Evolutionary conservation across 1,140 invertebrate genomes (phyloP), one percentile per base, ranked within the genome.

Genomic region (Rhopalosiphum maidis): DNA sequence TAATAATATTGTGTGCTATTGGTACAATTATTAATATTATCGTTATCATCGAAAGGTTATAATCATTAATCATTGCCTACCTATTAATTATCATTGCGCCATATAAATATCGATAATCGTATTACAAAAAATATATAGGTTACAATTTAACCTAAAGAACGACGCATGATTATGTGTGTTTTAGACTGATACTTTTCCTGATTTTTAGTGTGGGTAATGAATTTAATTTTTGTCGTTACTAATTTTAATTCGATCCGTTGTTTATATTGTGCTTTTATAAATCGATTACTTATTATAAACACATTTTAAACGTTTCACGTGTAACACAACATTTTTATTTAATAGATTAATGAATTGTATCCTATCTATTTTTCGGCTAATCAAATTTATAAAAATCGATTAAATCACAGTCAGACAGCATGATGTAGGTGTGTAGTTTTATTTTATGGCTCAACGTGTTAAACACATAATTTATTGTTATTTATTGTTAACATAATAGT

Each of bases 41-140:
- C 15, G 60, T n/a, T 77, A 77, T 77, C 60, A 77, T 77, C 21
- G 60, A 77, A 77, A 77, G 30, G 60, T n/a, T n/a, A 77, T n/a
- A 77, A 77, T 77, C 60, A n/a, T 77, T 77, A 68, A n/a, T 77
- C 60, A 77, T 18, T n/a, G n/a, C 60, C n/a, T n/a, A 77, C 30
- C 60, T 77, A 77, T 77, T 77, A 77, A 77, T 15, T n/a, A 77
- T 77, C n/a, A 77, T n/a, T n/a, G n/a, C n/a, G n/a, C 9, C 5
- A 68, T 68, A 68, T 68, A n/a, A 35, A 77, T 77, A 77, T 77
- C n/a, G 60, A 77, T 77, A 77, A 77, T n/a, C n/a, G 18, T 77
- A 77, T 77, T 21, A n/a, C 11, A n/a, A n/a, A 77, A 77, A n/a
- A 77, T 68, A 77, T 77, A 77, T 68, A n/a, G 30, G 60, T 77